These are phyloP conservation scores for Hormaphis cornu DNA, from an alignment of 1,140 invertebrate species.

Conservation along the genomic window DNA sequence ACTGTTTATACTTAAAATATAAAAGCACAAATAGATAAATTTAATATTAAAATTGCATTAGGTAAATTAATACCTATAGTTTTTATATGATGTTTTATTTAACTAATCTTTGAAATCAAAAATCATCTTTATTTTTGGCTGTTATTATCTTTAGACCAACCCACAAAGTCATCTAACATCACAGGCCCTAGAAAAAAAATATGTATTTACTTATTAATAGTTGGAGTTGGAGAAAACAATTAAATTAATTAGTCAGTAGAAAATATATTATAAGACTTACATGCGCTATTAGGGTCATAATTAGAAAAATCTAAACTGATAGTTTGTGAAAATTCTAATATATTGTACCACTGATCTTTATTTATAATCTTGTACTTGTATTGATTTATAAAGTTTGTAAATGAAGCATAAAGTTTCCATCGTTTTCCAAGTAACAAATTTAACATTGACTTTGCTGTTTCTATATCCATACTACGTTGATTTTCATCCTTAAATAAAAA, in stretches of 20 bases:
- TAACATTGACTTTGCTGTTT: conserved; percentile 81
- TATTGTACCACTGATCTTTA: conserved; percentile 93
- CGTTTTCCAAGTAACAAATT: conserved; percentile 73
- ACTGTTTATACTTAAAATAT: background rate
- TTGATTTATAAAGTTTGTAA: conserved; percentile 78
- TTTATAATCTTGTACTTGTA: conserved; percentile 89
- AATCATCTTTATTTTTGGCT: background rate
- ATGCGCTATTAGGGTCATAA: conserved; percentile 89
- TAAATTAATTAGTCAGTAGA: too few species aligned
- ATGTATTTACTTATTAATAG: too few species aligned
- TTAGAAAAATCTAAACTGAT: conserved; percentile 72
- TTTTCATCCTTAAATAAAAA: conserved; percentile 72
- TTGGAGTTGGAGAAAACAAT: too few species aligned
- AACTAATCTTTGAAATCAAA: background rate
- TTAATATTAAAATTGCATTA: background rate
- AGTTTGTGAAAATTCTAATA: conserved; percentile 81
- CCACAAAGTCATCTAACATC: conserved; percentile 88
- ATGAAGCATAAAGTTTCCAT: conserved; percentile 72
- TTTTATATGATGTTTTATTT: background rate
- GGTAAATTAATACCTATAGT: background rate
- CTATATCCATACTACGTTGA: conserved; percentile 86
- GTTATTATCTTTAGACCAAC: conserved; percentile 55
- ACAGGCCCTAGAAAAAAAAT: conserved; percentile 70
- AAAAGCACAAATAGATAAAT: conserved; percentile 7
- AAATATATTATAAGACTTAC: conserved; percentile 52